phyloP scores from a whole-genome alignment of 2,888 invertebrate genomes.

The Synanthedon vespiformis region DNA sequence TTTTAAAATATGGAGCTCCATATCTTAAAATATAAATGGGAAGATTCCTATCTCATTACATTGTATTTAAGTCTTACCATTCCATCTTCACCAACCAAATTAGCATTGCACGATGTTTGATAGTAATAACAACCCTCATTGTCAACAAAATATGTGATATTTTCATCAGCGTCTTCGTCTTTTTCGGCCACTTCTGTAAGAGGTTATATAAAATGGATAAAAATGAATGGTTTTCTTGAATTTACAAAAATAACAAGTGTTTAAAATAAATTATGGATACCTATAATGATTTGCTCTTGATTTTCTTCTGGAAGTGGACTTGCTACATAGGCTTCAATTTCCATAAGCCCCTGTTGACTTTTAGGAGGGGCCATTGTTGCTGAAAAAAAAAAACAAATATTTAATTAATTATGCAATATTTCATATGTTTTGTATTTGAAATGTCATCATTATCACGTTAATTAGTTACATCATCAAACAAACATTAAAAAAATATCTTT shows the following conservation, averaged over 20 bases:
- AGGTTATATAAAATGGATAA: conserved; percentile 1
- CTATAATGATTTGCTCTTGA: background rate
- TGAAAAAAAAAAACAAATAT: background rate
- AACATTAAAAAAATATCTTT: no score
- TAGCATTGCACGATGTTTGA: conserved; percentile 77
- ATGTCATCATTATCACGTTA: no score
- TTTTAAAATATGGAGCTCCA: no score
- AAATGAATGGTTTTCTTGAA: background rate
- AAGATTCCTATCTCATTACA: no score
- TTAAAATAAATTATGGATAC: background rate
- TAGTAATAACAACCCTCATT: conserved; percentile 87
- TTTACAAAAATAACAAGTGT: background rate
- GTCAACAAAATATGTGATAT: conserved; percentile 83
- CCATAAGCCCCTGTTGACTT: background rate
- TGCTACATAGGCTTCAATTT: background rate
- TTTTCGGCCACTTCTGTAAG: conserved; percentile 11
- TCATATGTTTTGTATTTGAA: no score
- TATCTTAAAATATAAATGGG: no score
- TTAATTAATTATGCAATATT: no score
- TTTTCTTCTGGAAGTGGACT: background rate
- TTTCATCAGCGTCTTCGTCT: conserved; percentile 25
- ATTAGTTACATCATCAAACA: no score
- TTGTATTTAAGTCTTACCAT: conserved; percentile 26
- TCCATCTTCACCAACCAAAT: conserved; percentile 40
- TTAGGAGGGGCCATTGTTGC: background rate